Percentiles rank a stretch among this genome's conserved stretches.
Conservation (phyloP, 2,888 invertebrate genomes). For the Girardia tigrina region DNA sequence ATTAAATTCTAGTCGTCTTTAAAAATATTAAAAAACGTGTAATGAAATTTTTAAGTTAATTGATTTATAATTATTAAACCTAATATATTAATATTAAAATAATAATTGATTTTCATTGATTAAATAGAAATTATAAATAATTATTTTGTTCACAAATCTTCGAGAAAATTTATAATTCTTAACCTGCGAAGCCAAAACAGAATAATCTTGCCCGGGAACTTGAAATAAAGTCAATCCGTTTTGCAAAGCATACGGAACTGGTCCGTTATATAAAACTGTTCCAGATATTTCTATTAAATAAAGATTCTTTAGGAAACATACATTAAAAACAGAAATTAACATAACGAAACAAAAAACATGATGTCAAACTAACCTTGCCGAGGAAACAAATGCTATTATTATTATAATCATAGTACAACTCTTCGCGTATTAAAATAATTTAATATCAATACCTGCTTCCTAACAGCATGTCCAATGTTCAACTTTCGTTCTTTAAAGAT, state of each 20-base stretch:
- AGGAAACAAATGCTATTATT: slow-evolving; percentile 24
- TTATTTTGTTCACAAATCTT: too few species aligned
- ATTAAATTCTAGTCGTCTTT: too few species aligned
- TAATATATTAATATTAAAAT: too few species aligned
- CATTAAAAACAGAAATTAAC: background rate
- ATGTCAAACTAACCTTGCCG: slow-evolving; percentile 6
- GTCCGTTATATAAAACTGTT: slow-evolving; percentile 54
- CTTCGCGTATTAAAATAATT: background rate
- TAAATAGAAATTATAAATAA: too few species aligned
- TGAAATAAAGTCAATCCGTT: slow-evolving; percentile 52
- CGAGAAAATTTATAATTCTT: too few species aligned
- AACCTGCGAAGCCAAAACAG: slow-evolving; percentile 20
- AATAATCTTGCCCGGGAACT: slow-evolving; percentile 41
- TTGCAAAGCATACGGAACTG: slow-evolving; percentile 51
- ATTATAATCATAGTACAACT: slow-evolving; percentile 57
- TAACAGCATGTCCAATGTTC: slow-evolving; percentile 72
- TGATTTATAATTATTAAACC: too few species aligned
- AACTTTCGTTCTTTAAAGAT: slow-evolving; percentile 49
- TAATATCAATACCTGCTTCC: slow-evolving; percentile 59
- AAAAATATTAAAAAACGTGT: too few species aligned
- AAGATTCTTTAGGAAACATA: background rate
- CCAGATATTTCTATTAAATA: slow-evolving; percentile 55
- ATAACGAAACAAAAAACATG: background rate
- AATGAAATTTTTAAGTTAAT: too few species aligned
- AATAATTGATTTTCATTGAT: too few species aligned